These are phyloP conservation scores for Galerucella calmariensis DNA, from an alignment of 2,888 invertebrate species.

Conservation along the genomic window DNA sequence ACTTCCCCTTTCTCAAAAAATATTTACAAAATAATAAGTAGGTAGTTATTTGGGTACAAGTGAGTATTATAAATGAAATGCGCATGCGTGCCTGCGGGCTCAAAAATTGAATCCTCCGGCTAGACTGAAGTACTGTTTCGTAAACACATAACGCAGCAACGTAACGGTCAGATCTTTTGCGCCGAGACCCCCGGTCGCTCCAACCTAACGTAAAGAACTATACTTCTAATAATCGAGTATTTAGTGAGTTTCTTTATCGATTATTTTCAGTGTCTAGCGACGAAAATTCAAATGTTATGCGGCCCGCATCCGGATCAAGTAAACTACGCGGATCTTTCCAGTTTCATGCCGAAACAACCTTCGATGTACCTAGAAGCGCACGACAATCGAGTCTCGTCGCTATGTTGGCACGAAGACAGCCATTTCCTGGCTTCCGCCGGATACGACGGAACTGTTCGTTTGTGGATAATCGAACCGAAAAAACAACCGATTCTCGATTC, in stretches of 20 bases:
- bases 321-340: constrained; percentile 68
- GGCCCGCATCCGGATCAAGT: constrained; percentile 58
- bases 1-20: too few species aligned
- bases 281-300: constrained; percentile 61
- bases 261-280: constrained; percentile 60
- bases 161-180: too few species aligned
- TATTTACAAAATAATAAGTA: too few species aligned
- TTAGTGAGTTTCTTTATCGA: not conserved
- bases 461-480: constrained; percentile 67
- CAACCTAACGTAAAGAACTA: too few species aligned
- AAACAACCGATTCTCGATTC: constrained; percentile 64
- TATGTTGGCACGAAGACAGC: constrained; percentile 65
- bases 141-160: too few species aligned
- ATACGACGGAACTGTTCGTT: constrained; percentile 71
- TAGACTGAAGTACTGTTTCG: too few species aligned
- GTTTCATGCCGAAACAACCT: constrained; percentile 60
- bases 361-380: constrained; percentile 67
- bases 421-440: constrained; percentile 69
- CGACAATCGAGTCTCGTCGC: constrained; percentile 63
- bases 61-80: too few species aligned
- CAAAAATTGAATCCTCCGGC: too few species aligned
- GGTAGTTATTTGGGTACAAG: too few species aligned
- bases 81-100: too few species aligned
- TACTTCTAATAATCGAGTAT: too few species aligned
- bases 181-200: too few species aligned